Evolutionary conservation across 2,888 invertebrate genomes (phyloP).

Genomic region (Limnephilus lunatus): DNA sequence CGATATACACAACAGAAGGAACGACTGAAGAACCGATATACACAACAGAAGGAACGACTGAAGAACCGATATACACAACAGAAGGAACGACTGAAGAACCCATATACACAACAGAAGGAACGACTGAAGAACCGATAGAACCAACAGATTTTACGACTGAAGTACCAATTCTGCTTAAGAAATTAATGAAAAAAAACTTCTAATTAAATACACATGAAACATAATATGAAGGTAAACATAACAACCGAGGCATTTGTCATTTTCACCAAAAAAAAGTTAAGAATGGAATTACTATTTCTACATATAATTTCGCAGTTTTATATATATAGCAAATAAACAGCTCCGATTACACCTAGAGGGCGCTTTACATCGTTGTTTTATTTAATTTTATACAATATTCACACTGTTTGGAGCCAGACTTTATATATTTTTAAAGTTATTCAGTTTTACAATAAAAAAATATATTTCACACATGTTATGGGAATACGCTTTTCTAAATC

Average conservation of each 20-base stretch:
- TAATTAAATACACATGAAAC: not conserved
- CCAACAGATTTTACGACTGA: not conserved
- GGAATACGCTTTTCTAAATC: too few species aligned
- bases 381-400: not conserved
- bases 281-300: too few species aligned
- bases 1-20: too few species aligned
- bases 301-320: not conserved
- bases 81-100: too few species aligned
- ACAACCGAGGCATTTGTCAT: not conserved
- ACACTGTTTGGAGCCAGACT: too few species aligned
- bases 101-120: too few species aligned
- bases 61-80: too few species aligned
- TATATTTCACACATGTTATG: too few species aligned
- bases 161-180: too few species aligned
- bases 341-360: not conserved
- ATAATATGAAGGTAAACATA: not conserved
- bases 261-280: not conserved
- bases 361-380: not conserved
- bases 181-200: not conserved
- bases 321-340: not conserved
- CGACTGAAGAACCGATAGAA: not conserved
- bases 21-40: too few species aligned
- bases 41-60: not conserved
- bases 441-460: too few species aligned
- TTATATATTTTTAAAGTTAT: too few species aligned